These are phyloP conservation scores for Stigmatopora argus DNA, from an alignment of 2,113 vertebrate genomes.

Conservation along the genomic window DNA sequence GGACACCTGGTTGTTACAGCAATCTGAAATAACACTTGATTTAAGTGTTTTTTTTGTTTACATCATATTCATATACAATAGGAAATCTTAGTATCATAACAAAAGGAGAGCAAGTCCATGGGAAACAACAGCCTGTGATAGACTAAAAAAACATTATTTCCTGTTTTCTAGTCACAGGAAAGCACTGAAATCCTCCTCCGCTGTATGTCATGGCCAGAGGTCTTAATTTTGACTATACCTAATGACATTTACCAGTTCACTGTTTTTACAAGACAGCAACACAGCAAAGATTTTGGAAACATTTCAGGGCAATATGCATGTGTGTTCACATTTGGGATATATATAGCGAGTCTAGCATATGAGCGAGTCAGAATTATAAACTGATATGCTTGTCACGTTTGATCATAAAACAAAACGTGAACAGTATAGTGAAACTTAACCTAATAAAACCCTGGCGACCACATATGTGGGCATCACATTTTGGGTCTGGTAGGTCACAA, in stretches of 20 bases:
- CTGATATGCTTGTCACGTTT: background rate
- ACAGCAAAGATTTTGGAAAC: too few species aligned
- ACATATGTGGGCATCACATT: too few species aligned
- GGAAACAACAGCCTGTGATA: slow-evolving; percentile 49
- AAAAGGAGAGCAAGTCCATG: slow-evolving; percentile 6
- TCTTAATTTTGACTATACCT: slow-evolving; percentile 27
- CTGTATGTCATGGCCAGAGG: slow-evolving; percentile 4
- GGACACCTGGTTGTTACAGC: background rate
- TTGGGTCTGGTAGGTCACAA: too few species aligned
- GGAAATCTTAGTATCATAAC: background rate
- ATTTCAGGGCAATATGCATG: too few species aligned
- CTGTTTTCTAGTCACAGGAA: slow-evolving; percentile 28
- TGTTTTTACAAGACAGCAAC: background rate
- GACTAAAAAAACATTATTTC: slow-evolving; percentile 31
- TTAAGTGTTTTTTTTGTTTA: too few species aligned
- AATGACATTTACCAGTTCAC: background rate
- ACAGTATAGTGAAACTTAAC: too few species aligned
- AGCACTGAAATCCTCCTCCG: slow-evolving; percentile 4
- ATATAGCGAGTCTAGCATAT: too few species aligned
- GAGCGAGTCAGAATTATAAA: too few species aligned
- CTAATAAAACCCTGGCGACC: too few species aligned
- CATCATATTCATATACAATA: too few species aligned
- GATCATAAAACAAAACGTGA: background rate
- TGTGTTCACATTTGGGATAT: too few species aligned
- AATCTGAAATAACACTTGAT: background rate